A percentile compares a stretch with the other conserved stretches of the same genome.
phyloP scores from a whole-genome alignment of 2,797 vertebrate genomes.

The Pelobates cultripes region DNA sequence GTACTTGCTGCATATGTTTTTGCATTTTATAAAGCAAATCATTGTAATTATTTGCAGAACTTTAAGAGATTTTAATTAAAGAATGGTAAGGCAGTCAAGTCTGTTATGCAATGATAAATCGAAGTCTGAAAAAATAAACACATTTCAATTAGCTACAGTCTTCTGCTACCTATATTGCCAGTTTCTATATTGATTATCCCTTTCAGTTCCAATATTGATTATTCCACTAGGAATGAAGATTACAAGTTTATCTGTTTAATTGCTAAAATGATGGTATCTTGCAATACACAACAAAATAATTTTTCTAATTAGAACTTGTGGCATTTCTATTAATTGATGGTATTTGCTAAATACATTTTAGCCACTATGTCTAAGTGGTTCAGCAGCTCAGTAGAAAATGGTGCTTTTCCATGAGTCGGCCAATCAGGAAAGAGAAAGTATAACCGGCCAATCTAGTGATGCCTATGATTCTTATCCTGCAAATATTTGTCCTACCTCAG shows the following conservation, averaged over 20 bases:
- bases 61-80: slow-evolving; percentile 51
- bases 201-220: slow-evolving; percentile 51
- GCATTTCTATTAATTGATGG: slow-evolving; percentile 59
- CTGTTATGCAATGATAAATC: slow-evolving; percentile 46
- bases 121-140: slow-evolving; percentile 53
- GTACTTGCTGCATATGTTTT: slow-evolving; percentile 2
- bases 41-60: slow-evolving; percentile 48
- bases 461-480: no score
- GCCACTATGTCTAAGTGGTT: no score
- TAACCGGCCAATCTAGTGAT: no score
- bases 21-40: slow-evolving; percentile 18
- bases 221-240: slow-evolving; percentile 54
- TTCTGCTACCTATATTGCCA: slow-evolving; percentile 57
- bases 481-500: no score
- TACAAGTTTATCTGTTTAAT: slow-evolving; percentile 55
- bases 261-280: slow-evolving; percentile 35
- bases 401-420: no score
- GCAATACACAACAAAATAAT: slow-evolving; percentile 5
- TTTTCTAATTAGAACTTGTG: slow-evolving; percentile 61
- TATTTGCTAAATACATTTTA: not conserved
- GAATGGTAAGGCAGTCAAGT: slow-evolving; percentile 38
- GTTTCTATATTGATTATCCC: slow-evolving; percentile 57
- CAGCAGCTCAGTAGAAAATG: no score
- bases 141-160: slow-evolving; percentile 58
- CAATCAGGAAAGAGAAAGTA: no score